phyloP scores from a whole-genome alignment of 2,113 vertebrate genomes.

The Notothenia coriiceps region DNA sequence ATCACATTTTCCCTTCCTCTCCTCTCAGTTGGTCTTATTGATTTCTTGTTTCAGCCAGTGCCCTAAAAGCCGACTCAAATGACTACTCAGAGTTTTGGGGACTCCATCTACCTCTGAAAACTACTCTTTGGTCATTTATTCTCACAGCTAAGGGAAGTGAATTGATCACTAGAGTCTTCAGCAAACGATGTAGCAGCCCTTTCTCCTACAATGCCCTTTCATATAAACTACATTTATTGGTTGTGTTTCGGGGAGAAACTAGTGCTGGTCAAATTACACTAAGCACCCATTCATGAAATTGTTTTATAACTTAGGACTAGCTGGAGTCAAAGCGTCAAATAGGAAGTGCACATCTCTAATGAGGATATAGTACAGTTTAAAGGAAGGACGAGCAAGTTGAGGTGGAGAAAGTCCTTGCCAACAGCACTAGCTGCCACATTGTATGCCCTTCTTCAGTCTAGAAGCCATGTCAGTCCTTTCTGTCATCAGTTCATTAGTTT shows the following conservation, averaged over 20 bases:
- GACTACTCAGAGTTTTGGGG: conserved; percentile 58
- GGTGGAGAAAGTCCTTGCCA: too few species aligned
- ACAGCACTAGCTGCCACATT: too few species aligned
- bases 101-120: conserved; percentile 41
- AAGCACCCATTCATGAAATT: background rate
- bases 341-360: too few species aligned
- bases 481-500: too few species aligned
- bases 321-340: too few species aligned
- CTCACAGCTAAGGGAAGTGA: conserved; percentile 13
- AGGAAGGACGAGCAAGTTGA: background rate
- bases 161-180: background rate
- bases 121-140: conserved; percentile 41
- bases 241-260: background rate
- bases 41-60: conserved; percentile 73
- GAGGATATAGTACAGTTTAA: background rate
- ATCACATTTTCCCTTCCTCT: conserved; percentile 72
- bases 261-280: background rate
- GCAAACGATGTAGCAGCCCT: background rate
- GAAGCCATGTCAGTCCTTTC: too few species aligned
- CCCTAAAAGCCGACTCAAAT: conserved; percentile 71
- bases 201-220: background rate
- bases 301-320: too few species aligned
- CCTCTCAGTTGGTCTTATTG: conserved; percentile 74
- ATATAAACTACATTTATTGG: background rate
- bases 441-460: too few species aligned